These are phyloP conservation scores for Python bivittatus DNA, from an alignment of 2,113 vertebrate genomes.

Conservation along the genomic window DNA sequence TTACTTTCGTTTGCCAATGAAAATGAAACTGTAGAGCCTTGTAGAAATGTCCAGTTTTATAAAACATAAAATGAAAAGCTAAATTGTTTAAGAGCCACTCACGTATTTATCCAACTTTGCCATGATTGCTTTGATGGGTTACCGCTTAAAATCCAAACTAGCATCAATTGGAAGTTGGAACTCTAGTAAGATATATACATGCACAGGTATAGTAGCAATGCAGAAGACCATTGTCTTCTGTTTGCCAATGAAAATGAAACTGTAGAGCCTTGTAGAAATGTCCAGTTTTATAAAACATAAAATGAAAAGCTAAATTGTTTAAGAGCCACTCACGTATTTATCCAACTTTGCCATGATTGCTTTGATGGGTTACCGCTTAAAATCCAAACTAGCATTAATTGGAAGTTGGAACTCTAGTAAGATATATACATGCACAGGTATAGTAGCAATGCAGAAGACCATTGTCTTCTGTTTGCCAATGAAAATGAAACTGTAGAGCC, in stretches of 20 bases:
- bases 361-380: not conserved
- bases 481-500: conserved; percentile 6
- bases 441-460: no score
- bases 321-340: not conserved
- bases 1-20: conserved; percentile 42
- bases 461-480: conserved; percentile 40
- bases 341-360: not conserved
- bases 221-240: no score
- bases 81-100: not conserved
- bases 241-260: conserved; percentile 36
- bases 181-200: not conserved
- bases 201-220: no score
- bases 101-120: not conserved
- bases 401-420: not conserved
- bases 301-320: not conserved
- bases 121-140: not conserved
- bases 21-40: conserved; percentile 20
- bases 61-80: conserved; percentile 7
- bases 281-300: not conserved
- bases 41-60: conserved; percentile 23
- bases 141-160: not conserved
- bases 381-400: not conserved
- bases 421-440: not conserved
- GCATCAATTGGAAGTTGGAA: not conserved
- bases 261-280: conserved; percentile 34